Evolutionary conservation across 2,888 invertebrate species (phyloP).

Genomic region (Lagria hirta): DNA sequence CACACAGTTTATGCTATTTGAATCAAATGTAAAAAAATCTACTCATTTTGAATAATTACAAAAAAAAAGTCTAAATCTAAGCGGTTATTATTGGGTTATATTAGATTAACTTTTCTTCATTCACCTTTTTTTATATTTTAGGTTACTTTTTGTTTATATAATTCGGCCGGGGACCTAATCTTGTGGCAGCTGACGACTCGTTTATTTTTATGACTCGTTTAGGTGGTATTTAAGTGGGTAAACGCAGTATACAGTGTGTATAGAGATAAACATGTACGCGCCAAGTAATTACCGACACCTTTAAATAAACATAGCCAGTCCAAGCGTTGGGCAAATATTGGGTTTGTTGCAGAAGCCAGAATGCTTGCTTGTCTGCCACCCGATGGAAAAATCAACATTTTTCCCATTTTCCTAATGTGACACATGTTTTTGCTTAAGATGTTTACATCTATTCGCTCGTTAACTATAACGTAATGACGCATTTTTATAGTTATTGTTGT

Average conservation of each 20-base stretch:
- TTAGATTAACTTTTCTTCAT: too few relatives aligned
- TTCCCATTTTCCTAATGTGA: constrained; percentile 2
- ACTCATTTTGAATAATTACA: too few relatives aligned
- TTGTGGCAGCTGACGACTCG: constrained; percentile 38
- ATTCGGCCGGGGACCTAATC: constrained; percentile 26
- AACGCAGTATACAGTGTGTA: constrained; percentile 41
- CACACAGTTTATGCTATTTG: too few relatives aligned
- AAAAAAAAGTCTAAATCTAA: too few relatives aligned
- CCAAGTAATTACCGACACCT: constrained; percentile 52
- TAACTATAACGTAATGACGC: constrained; percentile 20
- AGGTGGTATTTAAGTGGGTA: constrained; percentile 42
- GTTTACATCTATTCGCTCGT: constrained; percentile 15
- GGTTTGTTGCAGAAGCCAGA: constrained; percentile 28
- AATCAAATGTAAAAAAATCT: too few relatives aligned
- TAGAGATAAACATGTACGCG: constrained; percentile 48
- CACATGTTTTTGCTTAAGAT: constrained; percentile 6
- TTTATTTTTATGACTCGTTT: constrained; percentile 44
- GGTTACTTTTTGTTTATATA: constrained; percentile 14
- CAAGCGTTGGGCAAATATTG: constrained; percentile 42
- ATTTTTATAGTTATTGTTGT: constrained; percentile 23
- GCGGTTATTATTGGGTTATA: too few relatives aligned
- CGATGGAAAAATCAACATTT: too few relatives aligned
- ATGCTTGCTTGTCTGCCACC: too few relatives aligned
- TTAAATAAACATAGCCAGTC: constrained; percentile 48
- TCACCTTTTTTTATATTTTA: too few relatives aligned